Evolutionary conservation across 2,888 invertebrate genomes (phyloP), one percentile per base, ranked within the genome.

Genomic region (Amblyjoppa proteus): DNA sequence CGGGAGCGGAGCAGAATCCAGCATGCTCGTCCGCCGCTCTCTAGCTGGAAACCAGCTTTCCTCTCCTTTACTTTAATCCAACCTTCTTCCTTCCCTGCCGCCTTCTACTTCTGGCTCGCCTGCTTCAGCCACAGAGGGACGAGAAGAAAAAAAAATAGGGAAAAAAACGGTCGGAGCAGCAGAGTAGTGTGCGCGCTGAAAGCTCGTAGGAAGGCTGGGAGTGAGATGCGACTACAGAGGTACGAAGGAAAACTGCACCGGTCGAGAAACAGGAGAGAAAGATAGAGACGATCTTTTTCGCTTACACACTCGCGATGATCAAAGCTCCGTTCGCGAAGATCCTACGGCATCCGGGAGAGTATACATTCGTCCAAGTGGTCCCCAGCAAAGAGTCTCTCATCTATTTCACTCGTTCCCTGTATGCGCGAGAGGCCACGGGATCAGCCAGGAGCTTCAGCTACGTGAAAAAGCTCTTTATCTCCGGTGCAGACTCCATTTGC

Each of bases 21-120:
- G 88, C 79, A 71, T 81, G 87, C 87, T 89, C 87, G 86, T 86
- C 81, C 77, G 81, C 84, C 84, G 88, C 64, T 73, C 58, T 81
- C 82, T 88, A 74, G 83, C 75, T 69, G 87, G 89, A 90, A 87
- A 88, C 89, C 88, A 88, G 88, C 90, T 89, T 86, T 89, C 85
- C 90, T 83, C 85, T 83, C 87, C 85, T 87, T 87, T 82, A 76
- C 88, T 87, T 90, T 89, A 87, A 88, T 89, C 89, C 88, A 89
- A 88, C 89, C 88, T 89, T 75, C 89, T 87, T 90, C 86, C 87
- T 87, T 77, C 45, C 68, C 56, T 58, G 58, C 68, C 45, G 58
- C 74, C 66, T n/a, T 70, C 51, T 56, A 68, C 71, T 70, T 73
- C 78, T 53, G 58, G 7, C 28, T 53, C 77, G 69, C n/a, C 66